Conservation (phyloP, 2,797 vertebrate species). For the Lindbergichthys nudifrons region DNA sequence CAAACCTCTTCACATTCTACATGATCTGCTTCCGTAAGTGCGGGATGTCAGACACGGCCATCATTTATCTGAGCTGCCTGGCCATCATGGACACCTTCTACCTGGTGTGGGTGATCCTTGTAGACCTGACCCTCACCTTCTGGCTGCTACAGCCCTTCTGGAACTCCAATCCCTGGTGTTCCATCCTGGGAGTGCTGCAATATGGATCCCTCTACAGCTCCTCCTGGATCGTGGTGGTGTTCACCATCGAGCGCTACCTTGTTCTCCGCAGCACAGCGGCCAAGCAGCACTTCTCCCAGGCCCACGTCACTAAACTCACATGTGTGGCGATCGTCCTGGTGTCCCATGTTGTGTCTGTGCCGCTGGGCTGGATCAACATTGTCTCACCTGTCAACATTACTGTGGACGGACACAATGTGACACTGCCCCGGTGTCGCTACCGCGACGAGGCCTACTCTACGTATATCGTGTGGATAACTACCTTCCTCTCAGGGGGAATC, state of each 20-base stretch:
- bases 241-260: conserved; percentile 85
- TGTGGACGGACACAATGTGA: conserved; percentile 61
- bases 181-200: conserved; percentile 81
- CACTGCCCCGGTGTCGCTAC: conserved; percentile 76
- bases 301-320: conserved; percentile 70
- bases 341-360: conserved; percentile 81
- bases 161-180: conserved; percentile 83
- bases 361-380: conserved; percentile 81
- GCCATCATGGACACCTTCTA: conserved; percentile 83
- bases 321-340: conserved; percentile 74
- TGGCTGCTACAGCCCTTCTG: conserved; percentile 83
- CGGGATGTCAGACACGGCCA: conserved; percentile 82
- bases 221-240: conserved; percentile 86
- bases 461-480: conserved; percentile 82
- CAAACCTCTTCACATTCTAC: conserved; percentile 86
- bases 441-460: conserved; percentile 73
- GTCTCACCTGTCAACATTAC: conserved; percentile 67
- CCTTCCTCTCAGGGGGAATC: conserved; percentile 81
- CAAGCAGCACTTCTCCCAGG: conserved; percentile 72
- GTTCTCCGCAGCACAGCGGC: conserved; percentile 75
- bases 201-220: conserved; percentile 83
- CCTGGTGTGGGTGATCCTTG: conserved; percentile 84
- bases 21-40: conserved; percentile 84
- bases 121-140: conserved; percentile 84
- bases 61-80: conserved; percentile 83